phyloP scores from a whole-genome alignment of 1,140 invertebrate genomes.

The Heliconius himera region DNA sequence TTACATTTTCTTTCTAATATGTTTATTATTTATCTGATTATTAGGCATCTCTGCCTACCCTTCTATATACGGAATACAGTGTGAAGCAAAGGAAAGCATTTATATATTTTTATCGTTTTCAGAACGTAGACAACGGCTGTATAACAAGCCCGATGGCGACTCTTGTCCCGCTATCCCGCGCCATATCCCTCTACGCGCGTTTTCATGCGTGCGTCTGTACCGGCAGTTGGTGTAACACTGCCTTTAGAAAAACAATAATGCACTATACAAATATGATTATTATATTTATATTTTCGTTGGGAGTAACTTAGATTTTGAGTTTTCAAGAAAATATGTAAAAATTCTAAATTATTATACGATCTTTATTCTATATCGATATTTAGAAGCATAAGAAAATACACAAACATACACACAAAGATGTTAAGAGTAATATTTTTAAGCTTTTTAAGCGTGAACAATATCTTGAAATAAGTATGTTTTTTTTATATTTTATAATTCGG shows the following conservation, averaged over 20 bases:
- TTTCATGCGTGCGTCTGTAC: slow-evolving; percentile 71
- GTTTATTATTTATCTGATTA: too few relatives aligned
- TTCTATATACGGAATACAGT: too few relatives aligned
- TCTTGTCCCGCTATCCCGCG: slow-evolving; percentile 57
- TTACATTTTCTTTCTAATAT: too few relatives aligned
- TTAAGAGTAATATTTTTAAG: too few relatives aligned
- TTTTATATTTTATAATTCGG: too few relatives aligned
- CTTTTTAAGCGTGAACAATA: too few relatives aligned
- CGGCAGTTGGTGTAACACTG: slow-evolving; percentile 57
- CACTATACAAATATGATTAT: neutral
- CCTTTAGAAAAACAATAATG: neutral
- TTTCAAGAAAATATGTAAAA: neutral
- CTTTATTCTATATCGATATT: too few relatives aligned
- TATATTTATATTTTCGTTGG: neutral
- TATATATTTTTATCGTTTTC: slow-evolving; percentile 20
- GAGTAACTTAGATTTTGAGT: neutral
- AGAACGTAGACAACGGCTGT: slow-evolving; percentile 56
- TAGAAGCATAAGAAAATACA: too few relatives aligned
- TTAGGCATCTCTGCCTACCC: too few relatives aligned
- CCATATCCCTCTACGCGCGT: slow-evolving; percentile 63
- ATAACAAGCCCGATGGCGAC: slow-evolving; percentile 55
- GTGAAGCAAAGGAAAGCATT: neutral
- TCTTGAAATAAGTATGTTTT: too few relatives aligned
- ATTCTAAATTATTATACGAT: too few relatives aligned
- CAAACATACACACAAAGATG: too few relatives aligned